Conservation (phyloP, 2,888 invertebrate genomes). For the Brenthis hecate region DNA sequence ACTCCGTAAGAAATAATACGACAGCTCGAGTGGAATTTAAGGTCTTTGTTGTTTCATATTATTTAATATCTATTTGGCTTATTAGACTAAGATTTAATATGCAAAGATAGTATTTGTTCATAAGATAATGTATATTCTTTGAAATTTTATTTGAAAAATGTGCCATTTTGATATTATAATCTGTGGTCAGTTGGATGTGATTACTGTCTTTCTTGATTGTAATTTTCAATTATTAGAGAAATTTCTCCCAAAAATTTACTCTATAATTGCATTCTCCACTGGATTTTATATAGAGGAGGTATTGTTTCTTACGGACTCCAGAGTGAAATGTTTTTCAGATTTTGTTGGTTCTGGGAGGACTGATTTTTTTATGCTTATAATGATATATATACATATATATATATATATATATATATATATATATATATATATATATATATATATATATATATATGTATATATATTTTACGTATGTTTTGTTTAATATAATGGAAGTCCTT, state of each 20-base stretch:
- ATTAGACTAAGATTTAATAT: conserved; percentile 18
- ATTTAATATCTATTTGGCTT: conserved; percentile 26
- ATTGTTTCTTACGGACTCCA: conserved; percentile 59
- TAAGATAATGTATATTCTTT: no score
- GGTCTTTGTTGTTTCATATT: conserved; percentile 63
- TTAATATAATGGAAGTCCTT: neutral
- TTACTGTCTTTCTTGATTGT: no score
- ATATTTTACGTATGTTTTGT: neutral
- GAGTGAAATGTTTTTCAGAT: neutral
- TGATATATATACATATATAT: no score
- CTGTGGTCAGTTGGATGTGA: no score
- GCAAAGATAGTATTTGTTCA: neutral
- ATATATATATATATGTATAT: no score
- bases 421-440: no score
- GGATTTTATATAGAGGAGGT: conserved; percentile 42
- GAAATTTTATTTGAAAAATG: no score
- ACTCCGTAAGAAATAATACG: conserved; percentile 64
- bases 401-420: no score
- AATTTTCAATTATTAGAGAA: no score
- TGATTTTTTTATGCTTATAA: neutral
- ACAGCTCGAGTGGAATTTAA: conserved; percentile 53
- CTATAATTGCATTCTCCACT: conserved; percentile 46
- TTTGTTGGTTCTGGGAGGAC: neutral
- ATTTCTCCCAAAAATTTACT: neutral
- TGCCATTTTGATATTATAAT: no score